phyloP scores from a whole-genome alignment of 2,888 invertebrate species.

The Panopea generosa region DNA sequence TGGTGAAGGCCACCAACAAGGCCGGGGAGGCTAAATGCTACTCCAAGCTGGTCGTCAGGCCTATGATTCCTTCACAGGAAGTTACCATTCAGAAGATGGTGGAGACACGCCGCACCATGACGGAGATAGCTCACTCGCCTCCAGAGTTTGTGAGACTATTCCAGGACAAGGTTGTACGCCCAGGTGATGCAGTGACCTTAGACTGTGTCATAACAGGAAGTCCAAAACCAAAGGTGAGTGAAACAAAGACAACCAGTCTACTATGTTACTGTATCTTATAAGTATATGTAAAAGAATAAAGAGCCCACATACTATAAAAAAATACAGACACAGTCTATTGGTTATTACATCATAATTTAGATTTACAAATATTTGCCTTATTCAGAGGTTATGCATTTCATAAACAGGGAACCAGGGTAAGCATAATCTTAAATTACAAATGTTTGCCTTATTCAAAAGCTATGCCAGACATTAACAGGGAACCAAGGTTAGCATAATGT shows the following conservation, averaged over 20 bases:
- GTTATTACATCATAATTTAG: too few relatives aligned
- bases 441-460: too few relatives aligned
- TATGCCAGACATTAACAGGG: too few relatives aligned
- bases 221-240: constrained; percentile 91
- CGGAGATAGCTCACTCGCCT: constrained; percentile 74
- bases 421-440: too few relatives aligned
- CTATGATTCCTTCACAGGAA: constrained; percentile 67
- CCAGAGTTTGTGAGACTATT: constrained; percentile 83
- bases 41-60: constrained; percentile 89
- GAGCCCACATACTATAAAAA: too few relatives aligned
- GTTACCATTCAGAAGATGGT: constrained; percentile 67
- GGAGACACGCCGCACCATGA: constrained; percentile 60
- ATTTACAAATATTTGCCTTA: too few relatives aligned
- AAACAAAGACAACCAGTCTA: not conserved
- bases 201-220: constrained; percentile 87
- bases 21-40: constrained; percentile 93
- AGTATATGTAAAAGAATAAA: too few relatives aligned
- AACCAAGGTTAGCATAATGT: too few relatives aligned
- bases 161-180: constrained; percentile 80
- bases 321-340: too few relatives aligned
- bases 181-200: constrained; percentile 82
- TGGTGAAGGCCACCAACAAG: constrained; percentile 90
- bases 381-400: too few relatives aligned
- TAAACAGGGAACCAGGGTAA: too few relatives aligned
- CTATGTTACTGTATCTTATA: too few relatives aligned